Evolutionary conservation across 2,797 vertebrate species (phyloP), one percentile per base, ranked within the genome.

Genomic region (Clamator glandarius): DNA sequence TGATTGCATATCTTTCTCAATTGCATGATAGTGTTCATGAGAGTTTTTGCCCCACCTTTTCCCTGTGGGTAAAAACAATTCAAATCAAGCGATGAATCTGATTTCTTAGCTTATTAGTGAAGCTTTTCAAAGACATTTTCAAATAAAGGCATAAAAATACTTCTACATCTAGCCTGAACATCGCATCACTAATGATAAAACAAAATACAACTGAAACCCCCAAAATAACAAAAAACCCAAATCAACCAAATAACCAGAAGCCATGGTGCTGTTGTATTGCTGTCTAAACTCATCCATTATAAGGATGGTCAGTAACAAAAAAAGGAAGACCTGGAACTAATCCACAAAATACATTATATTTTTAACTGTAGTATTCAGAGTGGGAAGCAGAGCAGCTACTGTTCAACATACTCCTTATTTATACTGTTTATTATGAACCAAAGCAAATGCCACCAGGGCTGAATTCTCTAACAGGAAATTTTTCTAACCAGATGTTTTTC

Each of bases 11-110:
- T 99, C 97, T 99, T 99, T 95, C 99, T 98, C 97, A 99, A 95
- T 94, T 99, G 99, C 99, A 99, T 99, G 96, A 99, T 99, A 70
- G 99, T 99, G 97, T 99, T 99, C 99, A 99, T 99, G 5, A 99
- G 97, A 12, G 99, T 99, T 98, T 99, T 99, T 13, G 99, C 99
- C 2, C 99, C 99, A 46, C 99, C 99, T 98, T 99, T 99, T 51
- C 99, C 99, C 99, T 99, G 87, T 11, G 39, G 48, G 48, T 51
- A 85, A 48, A 87, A 94, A 95, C 15, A 66, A 42, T 5, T 11
- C 16, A 92, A 87, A 76, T 36, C 7, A 64, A 82, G 64, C 17
- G 0, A 76, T 46, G 6, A 64, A 64, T 61, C 5, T 51, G 10
- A 63, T 55, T 91, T 84, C 42, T 54, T 42, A 46, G 5, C 11